A percentile compares a stretch with the other conserved stretches of the same genome.
Conservation (phyloP, 2,888 invertebrate species). For the Homarus gammarus region DNA sequence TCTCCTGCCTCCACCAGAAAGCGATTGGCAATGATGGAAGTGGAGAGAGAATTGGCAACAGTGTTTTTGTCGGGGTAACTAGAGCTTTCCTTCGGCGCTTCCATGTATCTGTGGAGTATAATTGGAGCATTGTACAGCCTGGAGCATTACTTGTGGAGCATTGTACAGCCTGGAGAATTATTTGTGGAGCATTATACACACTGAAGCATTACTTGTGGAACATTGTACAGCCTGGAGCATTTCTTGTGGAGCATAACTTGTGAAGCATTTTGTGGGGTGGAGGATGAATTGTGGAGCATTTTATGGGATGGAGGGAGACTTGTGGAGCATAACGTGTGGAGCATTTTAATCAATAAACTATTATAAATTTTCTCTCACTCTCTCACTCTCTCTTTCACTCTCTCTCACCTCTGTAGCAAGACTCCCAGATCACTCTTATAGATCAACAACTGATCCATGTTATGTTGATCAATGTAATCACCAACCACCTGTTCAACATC, state of each 20-base stretch:
- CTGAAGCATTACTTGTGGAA: background rate
- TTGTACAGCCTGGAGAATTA: background rate
- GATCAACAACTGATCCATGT: conserved; percentile 64
- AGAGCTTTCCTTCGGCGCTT: conserved; percentile 49
- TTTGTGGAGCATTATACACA: too few relatives aligned
- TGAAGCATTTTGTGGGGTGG: too few relatives aligned
- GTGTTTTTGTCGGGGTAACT: conserved; percentile 73
- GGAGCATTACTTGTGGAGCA: too few relatives aligned
- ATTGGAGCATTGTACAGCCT: background rate
- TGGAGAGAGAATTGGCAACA: conserved; percentile 68
- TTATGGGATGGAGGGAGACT: too few relatives aligned
- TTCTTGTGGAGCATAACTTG: too few relatives aligned
- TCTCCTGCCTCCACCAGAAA: conserved; percentile 66
- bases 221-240: background rate
- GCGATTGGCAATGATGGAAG: conserved; percentile 68
- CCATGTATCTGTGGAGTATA: conserved; percentile 37
- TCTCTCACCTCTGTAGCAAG: conserved; percentile 54
- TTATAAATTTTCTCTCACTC: too few relatives aligned
- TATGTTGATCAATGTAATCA: conserved; percentile 65
- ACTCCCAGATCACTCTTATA: conserved; percentile 59
- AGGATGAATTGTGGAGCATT: too few relatives aligned
- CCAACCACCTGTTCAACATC: conserved; percentile 65
- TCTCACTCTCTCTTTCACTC: background rate
- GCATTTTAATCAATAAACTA: too few relatives aligned
- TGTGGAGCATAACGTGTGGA: too few relatives aligned